Conservation (phyloP, 35 echinoderm and acorn worm genomes). For the Antedon bifida region DNA sequence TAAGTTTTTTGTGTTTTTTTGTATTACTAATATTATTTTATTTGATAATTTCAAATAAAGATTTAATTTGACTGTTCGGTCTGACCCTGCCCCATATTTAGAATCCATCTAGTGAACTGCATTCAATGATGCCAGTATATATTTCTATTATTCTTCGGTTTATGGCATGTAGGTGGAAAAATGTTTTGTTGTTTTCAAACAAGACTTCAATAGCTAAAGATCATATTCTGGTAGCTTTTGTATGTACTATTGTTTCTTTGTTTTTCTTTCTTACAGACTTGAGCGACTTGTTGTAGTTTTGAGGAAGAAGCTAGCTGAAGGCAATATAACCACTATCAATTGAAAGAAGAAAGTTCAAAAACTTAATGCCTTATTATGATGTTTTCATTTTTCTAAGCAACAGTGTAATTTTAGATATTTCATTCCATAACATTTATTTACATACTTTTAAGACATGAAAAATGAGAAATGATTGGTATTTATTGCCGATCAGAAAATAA, state of each 20-base stretch:
- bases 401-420: no score
- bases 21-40: no score
- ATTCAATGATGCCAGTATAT: background rate
- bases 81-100: background rate
- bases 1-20: no score
- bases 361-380: no score
- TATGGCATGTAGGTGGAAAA: background rate
- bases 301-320: slow-evolving; percentile 81
- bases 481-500: no score
- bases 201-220: background rate
- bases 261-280: slow-evolving; percentile 30
- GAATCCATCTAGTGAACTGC: background rate
- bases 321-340: slow-evolving; percentile 70
- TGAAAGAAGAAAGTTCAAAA: background rate
- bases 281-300: slow-evolving; percentile 72
- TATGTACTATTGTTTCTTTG: slow-evolving; percentile 1
- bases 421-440: no score
- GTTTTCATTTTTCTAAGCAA: no score
- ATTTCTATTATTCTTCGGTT: background rate
- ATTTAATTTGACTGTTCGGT: no score
- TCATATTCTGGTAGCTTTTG: background rate
- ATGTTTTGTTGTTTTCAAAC: background rate
- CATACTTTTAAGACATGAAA: no score
- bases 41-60: no score
- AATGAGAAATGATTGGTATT: no score